Evolutionary conservation across 1,140 invertebrate genomes (phyloP).

Genomic region (Araneus ventricosus): DNA sequence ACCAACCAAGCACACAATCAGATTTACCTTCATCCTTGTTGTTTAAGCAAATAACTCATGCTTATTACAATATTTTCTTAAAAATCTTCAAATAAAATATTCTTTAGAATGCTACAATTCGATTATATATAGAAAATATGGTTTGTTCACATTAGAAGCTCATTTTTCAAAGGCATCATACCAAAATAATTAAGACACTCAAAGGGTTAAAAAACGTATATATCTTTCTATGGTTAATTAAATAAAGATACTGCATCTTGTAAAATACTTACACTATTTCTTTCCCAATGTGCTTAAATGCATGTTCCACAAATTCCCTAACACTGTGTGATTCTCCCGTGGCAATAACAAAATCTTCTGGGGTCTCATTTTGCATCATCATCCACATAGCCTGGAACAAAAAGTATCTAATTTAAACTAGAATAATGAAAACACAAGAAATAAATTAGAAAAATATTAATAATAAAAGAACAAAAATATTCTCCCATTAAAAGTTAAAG

Average conservation of each 20-base stretch:
- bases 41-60: too few relatives aligned
- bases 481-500: not conserved
- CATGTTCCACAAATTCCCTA: conserved; percentile 95
- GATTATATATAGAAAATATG: too few relatives aligned
- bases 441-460: not conserved
- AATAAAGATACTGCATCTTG: not conserved
- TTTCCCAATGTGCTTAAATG: conserved; percentile 88
- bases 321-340: conserved; percentile 97
- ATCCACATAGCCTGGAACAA: conserved; percentile 96
- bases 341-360: conserved; percentile 98
- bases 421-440: too few relatives aligned
- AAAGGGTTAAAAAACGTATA: too few relatives aligned
- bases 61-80: too few relatives aligned
- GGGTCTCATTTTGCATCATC: conserved; percentile 96
- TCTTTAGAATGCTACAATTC: too few relatives aligned
- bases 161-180: too few relatives aligned
- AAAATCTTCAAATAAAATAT: too few relatives aligned
- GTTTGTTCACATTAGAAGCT: too few relatives aligned
- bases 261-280: conserved; percentile 81
- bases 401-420: not conserved
- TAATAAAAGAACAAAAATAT: not conserved
- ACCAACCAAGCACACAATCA: too few relatives aligned
- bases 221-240: not conserved
- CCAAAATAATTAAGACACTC: too few relatives aligned
- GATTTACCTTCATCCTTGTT: too few relatives aligned